Base-by-base conservation (phyloP, 2,113 vertebrate species). In the Anser brachyrhynchus region DNA sequence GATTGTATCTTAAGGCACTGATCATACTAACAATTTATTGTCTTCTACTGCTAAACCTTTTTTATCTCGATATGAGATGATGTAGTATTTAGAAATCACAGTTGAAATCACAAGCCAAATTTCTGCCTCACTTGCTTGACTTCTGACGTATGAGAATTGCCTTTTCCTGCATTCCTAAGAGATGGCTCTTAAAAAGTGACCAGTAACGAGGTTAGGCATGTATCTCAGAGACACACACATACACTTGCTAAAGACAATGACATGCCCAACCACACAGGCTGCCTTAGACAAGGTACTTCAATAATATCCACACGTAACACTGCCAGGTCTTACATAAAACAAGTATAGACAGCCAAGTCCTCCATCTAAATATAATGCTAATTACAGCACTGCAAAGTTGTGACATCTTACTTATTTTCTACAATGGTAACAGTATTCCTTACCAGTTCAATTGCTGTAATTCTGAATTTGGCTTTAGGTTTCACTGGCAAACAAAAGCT, bases 371-470 rank as follows among this genome's bases (percentile, higher is more conserved):
- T 13, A 15, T 35, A n/a, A 4, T 11, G 31, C 44, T 54, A 66
- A 58, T 72, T 49, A 44, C 41, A 84, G 25, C 23, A 22, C 43
- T 44, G 82, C 49, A n/a, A 59, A 51, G 22, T 2, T 81, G 55
- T 3, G 3, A 84, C 55, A 61, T 44, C 16, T 10, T 28, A 22
- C 0, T 0, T n/a, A 7, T 65, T 31, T 51, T 70, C n/a, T 61
- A n/a, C 18, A 41, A 35, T 9, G 14, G 23, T 44, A 43, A 4
- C 19, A 61, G 52, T 44, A 35, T 28, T 25, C 26, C 14, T 35
- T 43, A 19, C 4, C 16, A 9, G 25, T 31, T 61, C 59, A 55
- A 5, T 15, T 72, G 57, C 15, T 65, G 46, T 43, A 39, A 57
- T 28, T 54, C 23, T 44, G 35, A 22, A 18, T 44, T 73, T 75